Evolutionary conservation across 2,888 invertebrate species (phyloP), one percentile per base, ranked within the genome.

Genomic region (Cerastis leucographa): DNA sequence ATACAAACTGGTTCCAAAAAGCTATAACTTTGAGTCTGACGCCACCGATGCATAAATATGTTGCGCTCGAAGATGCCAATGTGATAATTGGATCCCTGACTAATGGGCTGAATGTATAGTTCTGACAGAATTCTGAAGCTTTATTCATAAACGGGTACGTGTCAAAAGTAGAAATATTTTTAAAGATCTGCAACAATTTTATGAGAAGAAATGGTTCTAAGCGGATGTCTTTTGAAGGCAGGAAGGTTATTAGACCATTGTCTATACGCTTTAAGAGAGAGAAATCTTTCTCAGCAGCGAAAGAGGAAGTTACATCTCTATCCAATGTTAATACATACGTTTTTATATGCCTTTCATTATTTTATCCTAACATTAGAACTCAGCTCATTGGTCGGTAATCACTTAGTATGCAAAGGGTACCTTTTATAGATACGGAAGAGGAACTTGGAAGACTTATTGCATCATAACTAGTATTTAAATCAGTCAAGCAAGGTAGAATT

Each of bases 21-120:
- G 90, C 87, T 78, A 88, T 90, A 90, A 90, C 87, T 89, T 87
- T 81, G 76, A 85, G 75, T 74, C 84, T 83, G 83, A 88, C 89
- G 89, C 90, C 93, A 91, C 85, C 81, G 89, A 94, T 89, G 89
- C 91, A 93, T 92, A 93, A 94, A 92, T 88, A 89, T 88, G 87
- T 85, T 88, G 65, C 64, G 72, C 76, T 67, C 61, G 76, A 83
- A 86, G 86, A 88, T 84, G 88, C 80, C 81, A 88, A 86, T 66
- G 79, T 72, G 89, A 88, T 90, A 90, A 89, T 89, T 89, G 88
- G 89, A 85, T 84, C 73, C 79, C 68, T 80, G 78, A 84, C 29
- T 78, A 85, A 83, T 74, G 67, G 54, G 56, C 29, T 62, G n/a
- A 76, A 80, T 74, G 46, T 29, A 61, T 71, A 78, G 54, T 44